Evolutionary conservation across 2,113 vertebrate species (phyloP).

Genomic region (Oriolus oriolus): DNA sequence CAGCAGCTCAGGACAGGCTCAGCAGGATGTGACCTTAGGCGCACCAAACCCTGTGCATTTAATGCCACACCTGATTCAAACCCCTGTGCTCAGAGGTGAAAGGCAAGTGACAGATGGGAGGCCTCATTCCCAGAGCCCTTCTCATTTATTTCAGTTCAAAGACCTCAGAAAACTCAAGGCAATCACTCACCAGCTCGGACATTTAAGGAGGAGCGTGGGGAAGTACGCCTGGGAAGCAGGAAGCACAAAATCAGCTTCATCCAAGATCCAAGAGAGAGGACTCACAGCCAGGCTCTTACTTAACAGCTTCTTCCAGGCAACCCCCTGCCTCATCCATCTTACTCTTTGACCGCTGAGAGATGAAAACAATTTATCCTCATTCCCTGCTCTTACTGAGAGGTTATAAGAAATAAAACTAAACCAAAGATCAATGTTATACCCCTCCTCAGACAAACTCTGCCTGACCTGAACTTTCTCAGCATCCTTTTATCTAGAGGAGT

Average conservation of each 20-base stretch:
- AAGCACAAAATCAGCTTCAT: not conserved
- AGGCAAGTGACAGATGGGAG: not conserved
- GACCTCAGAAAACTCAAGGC: slow-evolving; percentile 19
- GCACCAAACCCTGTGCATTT: not conserved
- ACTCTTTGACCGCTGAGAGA: slow-evolving; percentile 18
- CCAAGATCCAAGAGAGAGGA: not conserved
- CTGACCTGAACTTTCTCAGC: slow-evolving; percentile 46
- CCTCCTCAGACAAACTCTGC: not conserved
- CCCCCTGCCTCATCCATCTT: slow-evolving; percentile 11
- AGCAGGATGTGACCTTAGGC: not conserved
- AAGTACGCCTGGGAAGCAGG: not conserved
- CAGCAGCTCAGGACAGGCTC: not conserved
- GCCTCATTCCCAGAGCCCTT: not conserved
- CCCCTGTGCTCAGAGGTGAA: not conserved
- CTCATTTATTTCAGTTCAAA: slow-evolving; percentile 21
- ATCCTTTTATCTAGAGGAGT: slow-evolving; percentile 35
- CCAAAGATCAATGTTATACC: not conserved
- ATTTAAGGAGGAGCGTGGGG: not conserved
- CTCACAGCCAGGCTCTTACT: not conserved
- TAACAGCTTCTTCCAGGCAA: slow-evolving; percentile 28
- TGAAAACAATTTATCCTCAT: slow-evolving; percentile 37
- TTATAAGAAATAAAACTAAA: slow-evolving; percentile 43
- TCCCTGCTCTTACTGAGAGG: slow-evolving; percentile 18
- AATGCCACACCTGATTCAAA: not conserved
- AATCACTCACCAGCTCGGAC: slow-evolving; percentile 14